phyloP scores from a whole-genome alignment of 2,113 vertebrate genomes.

The Triplophysa tibetana region DNA sequence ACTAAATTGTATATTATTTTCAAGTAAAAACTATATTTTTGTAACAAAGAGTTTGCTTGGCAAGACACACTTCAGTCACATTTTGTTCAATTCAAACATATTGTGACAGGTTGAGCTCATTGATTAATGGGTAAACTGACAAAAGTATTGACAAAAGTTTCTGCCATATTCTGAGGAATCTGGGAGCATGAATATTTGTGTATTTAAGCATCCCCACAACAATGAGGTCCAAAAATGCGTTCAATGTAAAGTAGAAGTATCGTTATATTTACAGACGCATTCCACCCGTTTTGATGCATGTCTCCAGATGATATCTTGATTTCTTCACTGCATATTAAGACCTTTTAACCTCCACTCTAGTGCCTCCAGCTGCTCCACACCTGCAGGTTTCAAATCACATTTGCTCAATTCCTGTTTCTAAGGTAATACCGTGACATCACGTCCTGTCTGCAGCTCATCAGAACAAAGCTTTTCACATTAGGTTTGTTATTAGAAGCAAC shows the following conservation, averaged over 20 bases:
- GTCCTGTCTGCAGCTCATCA: constrained; percentile 32
- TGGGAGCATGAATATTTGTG: constrained; percentile 29
- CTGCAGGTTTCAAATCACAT: constrained; percentile 39
- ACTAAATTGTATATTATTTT: constrained; percentile 75
- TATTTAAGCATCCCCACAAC: constrained; percentile 40
- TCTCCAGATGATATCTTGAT: constrained; percentile 40
- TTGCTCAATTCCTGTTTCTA: constrained; percentile 38
- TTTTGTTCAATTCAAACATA: constrained; percentile 50
- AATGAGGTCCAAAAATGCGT: constrained; percentile 43
- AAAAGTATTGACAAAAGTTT: constrained; percentile 39
- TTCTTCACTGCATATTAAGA: constrained; percentile 41
- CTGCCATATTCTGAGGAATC: constrained; percentile 51
- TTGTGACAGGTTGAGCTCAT: constrained; percentile 47
- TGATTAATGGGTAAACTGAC: constrained; percentile 49
- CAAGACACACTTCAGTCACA: constrained; percentile 59
- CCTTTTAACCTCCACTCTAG: constrained; percentile 53
- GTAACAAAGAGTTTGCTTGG: constrained; percentile 74
- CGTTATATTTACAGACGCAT: constrained; percentile 43
- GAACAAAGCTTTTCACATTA: background rate
- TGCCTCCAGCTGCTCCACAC: constrained; percentile 54
- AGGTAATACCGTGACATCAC: constrained; percentile 21
- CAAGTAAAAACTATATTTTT: constrained; percentile 79
- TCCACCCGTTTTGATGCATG: constrained; percentile 42
- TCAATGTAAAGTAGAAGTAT: constrained; percentile 46
- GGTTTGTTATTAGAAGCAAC: background rate